phyloP scores from a whole-genome alignment of 2,888 invertebrate genomes.

The Morpho achilles region DNA sequence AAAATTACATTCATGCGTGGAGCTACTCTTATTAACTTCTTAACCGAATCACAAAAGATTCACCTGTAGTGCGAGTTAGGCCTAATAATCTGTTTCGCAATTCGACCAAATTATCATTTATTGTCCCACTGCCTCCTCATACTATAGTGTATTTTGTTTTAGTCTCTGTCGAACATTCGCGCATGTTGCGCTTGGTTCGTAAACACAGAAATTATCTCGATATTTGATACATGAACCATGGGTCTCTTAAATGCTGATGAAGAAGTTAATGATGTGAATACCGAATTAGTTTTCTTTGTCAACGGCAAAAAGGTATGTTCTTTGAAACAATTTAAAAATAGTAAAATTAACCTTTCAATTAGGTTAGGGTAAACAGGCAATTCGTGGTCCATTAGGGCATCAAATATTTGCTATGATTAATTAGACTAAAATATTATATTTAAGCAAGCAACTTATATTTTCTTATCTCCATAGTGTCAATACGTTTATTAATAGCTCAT shows the following conservation, averaged over 20 bases:
- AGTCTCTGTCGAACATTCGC: conserved; percentile 28
- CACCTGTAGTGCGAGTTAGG: not conserved
- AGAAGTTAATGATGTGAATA: conserved; percentile 43
- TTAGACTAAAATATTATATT: too few species aligned
- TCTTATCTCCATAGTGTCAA: too few species aligned
- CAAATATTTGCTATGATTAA: too few species aligned
- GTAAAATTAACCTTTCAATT: not conserved
- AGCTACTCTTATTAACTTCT: not conserved
- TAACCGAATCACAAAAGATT: too few species aligned
- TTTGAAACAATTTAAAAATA: not conserved
- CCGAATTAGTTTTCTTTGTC: conserved; percentile 68
- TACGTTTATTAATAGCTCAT: too few species aligned
- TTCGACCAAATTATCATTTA: conserved; percentile 6
- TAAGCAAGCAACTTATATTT: too few species aligned
- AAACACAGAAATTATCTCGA: not conserved
- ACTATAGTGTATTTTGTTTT: not conserved
- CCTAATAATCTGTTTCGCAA: not conserved
- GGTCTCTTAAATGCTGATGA: conserved; percentile 58
- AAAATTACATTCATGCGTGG: not conserved
- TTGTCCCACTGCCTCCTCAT: not conserved
- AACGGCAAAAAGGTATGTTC: conserved; percentile 69
- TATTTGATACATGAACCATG: conserved; percentile 36
- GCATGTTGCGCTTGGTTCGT: conserved; percentile 14
- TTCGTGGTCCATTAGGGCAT: too few species aligned
- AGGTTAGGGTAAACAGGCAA: not conserved